Percentiles rank a stretch among this genome's conserved stretches.
phyloP scores from a whole-genome alignment of 2,113 vertebrate species.

The Apodemus speciosus region DNA sequence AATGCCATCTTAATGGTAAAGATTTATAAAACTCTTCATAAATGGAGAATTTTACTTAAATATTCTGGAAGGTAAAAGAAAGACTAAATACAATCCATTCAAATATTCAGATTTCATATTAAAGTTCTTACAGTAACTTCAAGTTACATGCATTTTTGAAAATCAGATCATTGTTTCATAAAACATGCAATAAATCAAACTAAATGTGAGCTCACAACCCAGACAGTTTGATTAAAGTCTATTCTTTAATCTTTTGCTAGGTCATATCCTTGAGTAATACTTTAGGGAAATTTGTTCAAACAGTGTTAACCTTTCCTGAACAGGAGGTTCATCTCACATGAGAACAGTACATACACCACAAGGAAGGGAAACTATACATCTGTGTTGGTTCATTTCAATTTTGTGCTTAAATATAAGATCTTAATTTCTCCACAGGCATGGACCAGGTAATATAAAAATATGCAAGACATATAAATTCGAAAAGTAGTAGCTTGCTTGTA shows the following conservation, averaged over 20 bases:
- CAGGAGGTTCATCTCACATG: neutral
- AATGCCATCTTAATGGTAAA: neutral
- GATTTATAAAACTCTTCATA: neutral
- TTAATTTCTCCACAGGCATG: neutral
- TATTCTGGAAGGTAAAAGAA: neutral
- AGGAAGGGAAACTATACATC: neutral
- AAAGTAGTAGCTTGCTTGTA: neutral
- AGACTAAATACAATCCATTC: neutral
- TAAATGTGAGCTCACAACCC: neutral
- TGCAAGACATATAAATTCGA: neutral
- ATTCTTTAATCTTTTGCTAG: slow-evolving; percentile 8
- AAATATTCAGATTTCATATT: neutral
- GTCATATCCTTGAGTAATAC: neutral
- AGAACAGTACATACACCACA: fast-evolving
- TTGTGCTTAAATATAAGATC: slow-evolving; percentile 11
- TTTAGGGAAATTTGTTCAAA: neutral
- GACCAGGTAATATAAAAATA: neutral
- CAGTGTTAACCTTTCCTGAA: neutral
- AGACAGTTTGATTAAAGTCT: slow-evolving; percentile 18
- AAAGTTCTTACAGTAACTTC: neutral
- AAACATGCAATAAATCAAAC: slow-evolving; percentile 27
- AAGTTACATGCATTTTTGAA: slow-evolving; percentile 1
- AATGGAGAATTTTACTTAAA: neutral
- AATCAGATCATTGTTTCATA: slow-evolving; percentile 26
- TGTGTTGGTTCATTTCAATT: neutral